Conservation (phyloP, 2,113 vertebrate genomes). For the Paradoxurus hermaphroditus region DNA sequence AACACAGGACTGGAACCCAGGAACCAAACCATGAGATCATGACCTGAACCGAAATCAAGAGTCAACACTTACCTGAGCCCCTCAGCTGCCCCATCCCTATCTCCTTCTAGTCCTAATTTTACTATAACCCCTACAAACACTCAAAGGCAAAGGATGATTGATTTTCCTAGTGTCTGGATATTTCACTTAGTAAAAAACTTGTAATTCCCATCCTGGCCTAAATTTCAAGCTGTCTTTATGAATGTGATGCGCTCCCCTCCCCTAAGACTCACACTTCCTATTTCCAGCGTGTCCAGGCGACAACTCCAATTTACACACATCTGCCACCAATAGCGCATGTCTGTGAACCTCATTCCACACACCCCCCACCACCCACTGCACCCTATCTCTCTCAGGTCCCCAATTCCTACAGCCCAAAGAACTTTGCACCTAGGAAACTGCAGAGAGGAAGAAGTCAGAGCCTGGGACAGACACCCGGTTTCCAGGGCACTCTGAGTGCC, state of each 20-base stretch:
- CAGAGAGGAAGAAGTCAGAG: background rate
- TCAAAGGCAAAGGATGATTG: background rate
- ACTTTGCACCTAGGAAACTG: background rate
- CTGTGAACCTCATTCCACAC: background rate
- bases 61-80: no score
- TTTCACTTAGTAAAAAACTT: background rate
- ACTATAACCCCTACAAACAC: background rate
- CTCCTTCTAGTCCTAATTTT: background rate
- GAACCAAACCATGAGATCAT: no score
- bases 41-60: no score
- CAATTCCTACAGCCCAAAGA: background rate
- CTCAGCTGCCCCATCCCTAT: background rate
- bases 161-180: background rate
- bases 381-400: background rate
- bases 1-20: no score
- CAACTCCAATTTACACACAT: background rate
- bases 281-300: slow-evolving; percentile 2
- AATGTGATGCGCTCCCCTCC: background rate
- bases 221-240: slow-evolving; percentile 25
- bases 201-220: background rate
- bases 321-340: background rate
- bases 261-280: background rate
- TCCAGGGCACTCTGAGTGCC: background rate
- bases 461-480: background rate
- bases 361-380: background rate